Evolutionary conservation across 2,888 invertebrate genomes (phyloP), one percentile per base, ranked within the genome.

Genomic region (Spilarctia lutea): DNA sequence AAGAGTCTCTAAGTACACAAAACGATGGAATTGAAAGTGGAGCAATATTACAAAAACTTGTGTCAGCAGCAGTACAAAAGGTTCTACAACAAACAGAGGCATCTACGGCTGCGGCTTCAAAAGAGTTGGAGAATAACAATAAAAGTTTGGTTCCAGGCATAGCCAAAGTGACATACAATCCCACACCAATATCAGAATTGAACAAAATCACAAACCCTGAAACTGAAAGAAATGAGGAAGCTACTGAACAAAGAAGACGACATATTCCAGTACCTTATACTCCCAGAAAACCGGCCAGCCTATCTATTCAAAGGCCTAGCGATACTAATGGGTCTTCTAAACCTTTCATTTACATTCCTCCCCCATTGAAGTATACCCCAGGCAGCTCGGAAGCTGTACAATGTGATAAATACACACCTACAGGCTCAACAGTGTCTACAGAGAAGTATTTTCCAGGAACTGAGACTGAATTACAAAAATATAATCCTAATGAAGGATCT

Each of bases 161-260:
- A 56, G 84, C 87, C 52, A 96, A 95, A 88, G 93, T 88, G 48
- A 96, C 95, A 8, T 97, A 97, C 85, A 97, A 97, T 87, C 97
- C 97, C 39, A 97, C 97, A 3, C 97, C 97, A 0, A 97, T 97
- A 87, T 92, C 97, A 0, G 96, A 97, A 90, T 90, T 97, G 48
- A 94, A 96, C 77, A 96, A 96, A 89, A 94, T 94, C 76, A 92
- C 88, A 81, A 92, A 86, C 81, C 81, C 86, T 73, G 93, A 92
- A 68, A 81, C 85, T 52, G 93, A 92, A 79, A 81, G 83, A 71
- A 91, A 86, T 76, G 93, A 94, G 72, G 94, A 93, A 65, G 81
- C 77, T 68, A 88, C 85, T 77, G 95, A 95, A 83, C 93, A 93
- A 85, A 91, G 89, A 82, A 94, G 89, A 79, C 91, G 92, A 84